Percentiles rank a stretch among this genome's conserved stretches.
Conservation (phyloP, 2,888 invertebrate genomes). For the Podotricha telesiphe region DNA sequence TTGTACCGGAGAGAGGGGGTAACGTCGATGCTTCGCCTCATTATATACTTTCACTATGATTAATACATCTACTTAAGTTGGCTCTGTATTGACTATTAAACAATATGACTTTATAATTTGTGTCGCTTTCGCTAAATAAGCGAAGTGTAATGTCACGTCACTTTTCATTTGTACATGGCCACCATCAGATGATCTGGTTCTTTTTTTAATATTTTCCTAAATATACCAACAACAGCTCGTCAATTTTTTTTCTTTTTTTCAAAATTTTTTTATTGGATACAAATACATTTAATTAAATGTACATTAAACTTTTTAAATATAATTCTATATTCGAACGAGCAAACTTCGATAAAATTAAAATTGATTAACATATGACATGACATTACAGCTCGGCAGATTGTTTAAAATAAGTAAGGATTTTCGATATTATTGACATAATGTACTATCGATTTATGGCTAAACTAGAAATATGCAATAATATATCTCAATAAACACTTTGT, state of each 20-base stretch:
- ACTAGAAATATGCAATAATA: conserved; percentile 72
- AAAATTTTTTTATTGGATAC: conserved; percentile 69
- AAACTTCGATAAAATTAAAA: conserved; percentile 84
- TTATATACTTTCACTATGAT: conserved; percentile 63
- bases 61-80: conserved; percentile 69
- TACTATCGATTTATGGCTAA: conserved; percentile 79
- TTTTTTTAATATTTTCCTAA: conserved; percentile 79
- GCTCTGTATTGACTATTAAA: conserved; percentile 82
- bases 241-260: conserved; percentile 62
- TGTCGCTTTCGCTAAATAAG: conserved; percentile 61
- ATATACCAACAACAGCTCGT: conserved; percentile 84
- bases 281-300: conserved; percentile 72
- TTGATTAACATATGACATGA: conserved; percentile 80
- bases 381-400: conserved; percentile 59
- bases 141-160: conserved; percentile 68
- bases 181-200: conserved; percentile 88
- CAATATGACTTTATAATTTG: conserved; percentile 70
- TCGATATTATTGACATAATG: conserved; percentile 80
- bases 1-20: conserved; percentile 72
- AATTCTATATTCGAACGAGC: conserved; percentile 82
- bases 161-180: conserved; percentile 86
- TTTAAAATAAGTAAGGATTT: conserved; percentile 71
- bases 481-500: conserved; percentile 66
- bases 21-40: conserved; percentile 55
- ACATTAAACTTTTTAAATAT: conserved; percentile 79